Percentiles rank a stretch among this genome's conserved stretches.
phyloP scores from a whole-genome alignment of 2,113 vertebrate genomes.

The Rana temporaria region DNA sequence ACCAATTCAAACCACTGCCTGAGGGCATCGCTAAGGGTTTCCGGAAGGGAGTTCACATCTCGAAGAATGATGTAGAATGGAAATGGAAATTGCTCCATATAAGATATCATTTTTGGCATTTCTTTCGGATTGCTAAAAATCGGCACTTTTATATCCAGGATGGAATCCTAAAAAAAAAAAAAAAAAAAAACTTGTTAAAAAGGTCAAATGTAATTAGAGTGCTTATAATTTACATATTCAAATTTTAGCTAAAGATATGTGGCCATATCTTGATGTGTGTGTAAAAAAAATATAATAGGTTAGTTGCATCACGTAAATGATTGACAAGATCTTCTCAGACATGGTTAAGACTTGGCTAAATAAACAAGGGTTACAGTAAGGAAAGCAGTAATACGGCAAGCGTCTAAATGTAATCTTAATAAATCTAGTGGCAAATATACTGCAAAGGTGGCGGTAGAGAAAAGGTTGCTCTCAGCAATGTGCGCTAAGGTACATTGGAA shows the following conservation, averaged over 20 bases:
- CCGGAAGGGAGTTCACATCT: constrained; percentile 89
- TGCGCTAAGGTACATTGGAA: too few species aligned
- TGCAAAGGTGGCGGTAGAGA: too few species aligned
- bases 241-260: not conserved
- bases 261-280: not conserved
- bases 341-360: too few species aligned
- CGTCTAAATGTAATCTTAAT: too few species aligned
- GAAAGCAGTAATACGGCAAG: too few species aligned
- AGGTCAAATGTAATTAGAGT: too few species aligned
- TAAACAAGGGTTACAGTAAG: too few species aligned
- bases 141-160: constrained; percentile 98
- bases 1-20: constrained; percentile 98
- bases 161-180: constrained; percentile 84
- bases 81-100: constrained; percentile 99
- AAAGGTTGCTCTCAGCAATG: too few species aligned
- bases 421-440: too few species aligned
- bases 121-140: constrained; percentile 91
- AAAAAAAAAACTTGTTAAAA: not conserved
- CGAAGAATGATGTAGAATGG: constrained; percentile 95
- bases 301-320: too few species aligned
- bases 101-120: constrained; percentile 92
- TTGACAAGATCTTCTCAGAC: too few species aligned
- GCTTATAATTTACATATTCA: not conserved
- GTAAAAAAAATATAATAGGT: too few species aligned
- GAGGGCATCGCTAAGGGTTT: constrained; percentile 94